Evolutionary conservation across 2,113 vertebrate species (phyloP).

Genomic region (Neofelis nebulosa): DNA sequence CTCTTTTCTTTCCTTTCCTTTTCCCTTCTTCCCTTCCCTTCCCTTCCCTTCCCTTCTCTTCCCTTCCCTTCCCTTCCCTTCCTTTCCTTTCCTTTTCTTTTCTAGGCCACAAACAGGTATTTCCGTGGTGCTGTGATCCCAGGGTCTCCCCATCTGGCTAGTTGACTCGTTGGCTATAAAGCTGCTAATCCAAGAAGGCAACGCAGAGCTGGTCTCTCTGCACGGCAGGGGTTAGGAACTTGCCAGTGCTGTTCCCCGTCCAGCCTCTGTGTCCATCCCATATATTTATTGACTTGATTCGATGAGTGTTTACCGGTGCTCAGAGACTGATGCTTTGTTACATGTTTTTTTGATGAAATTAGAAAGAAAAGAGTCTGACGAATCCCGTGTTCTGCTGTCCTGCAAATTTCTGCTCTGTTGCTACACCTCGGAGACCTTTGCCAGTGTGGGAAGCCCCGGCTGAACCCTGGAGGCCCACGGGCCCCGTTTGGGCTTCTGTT

Average conservation of each 20-base stretch:
- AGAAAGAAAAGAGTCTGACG: background rate
- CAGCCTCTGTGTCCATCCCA: background rate
- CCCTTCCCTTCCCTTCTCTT: too few relatives aligned
- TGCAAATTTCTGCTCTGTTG: too few relatives aligned
- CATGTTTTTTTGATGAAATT: background rate
- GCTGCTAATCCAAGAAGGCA: rapidly evolving
- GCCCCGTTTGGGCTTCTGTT: background rate
- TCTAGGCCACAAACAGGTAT: background rate
- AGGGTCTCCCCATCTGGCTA: rapidly evolving
- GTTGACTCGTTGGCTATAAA: rapidly evolving
- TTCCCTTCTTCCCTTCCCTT: too few relatives aligned
- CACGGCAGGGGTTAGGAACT: background rate
- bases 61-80: too few relatives aligned
- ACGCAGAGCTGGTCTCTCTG: background rate
- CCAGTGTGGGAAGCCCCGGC: background rate
- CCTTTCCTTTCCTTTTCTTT: background rate
- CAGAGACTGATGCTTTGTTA: background rate
- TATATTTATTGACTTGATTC: background rate
- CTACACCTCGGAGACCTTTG: background rate
- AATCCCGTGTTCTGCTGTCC: background rate
- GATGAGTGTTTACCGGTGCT: too few relatives aligned
- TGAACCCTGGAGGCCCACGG: background rate
- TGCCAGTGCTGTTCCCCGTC: background rate
- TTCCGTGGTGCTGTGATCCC: background rate
- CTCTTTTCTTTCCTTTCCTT: too few relatives aligned